Conservation (phyloP, 2,797 vertebrate genomes). For the Malurus splendens region DNA sequence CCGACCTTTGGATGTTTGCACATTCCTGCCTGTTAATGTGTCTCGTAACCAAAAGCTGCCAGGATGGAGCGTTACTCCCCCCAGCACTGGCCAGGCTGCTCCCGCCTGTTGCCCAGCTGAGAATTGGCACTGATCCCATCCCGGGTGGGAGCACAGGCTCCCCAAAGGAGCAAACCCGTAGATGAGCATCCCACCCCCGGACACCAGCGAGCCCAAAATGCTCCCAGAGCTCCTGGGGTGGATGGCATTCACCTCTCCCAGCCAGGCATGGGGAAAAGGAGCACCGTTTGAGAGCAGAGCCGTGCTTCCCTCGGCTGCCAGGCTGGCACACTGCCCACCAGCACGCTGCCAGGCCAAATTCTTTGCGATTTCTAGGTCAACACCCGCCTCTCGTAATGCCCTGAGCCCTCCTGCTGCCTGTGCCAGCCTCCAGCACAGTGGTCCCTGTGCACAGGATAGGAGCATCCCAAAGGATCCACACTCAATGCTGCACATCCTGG, state of each 20-base stretch:
- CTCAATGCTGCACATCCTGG: accelerated
- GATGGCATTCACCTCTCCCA: neutral
- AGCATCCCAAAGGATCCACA: neutral
- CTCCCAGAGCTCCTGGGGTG: neutral
- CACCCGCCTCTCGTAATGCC: neutral
- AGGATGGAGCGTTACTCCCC: slow-evolving; percentile 58
- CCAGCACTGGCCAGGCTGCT: slow-evolving; percentile 4
- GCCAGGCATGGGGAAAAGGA: neutral
- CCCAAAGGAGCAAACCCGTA: neutral
- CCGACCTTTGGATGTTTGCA: slow-evolving; percentile 60
- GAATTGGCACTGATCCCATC: accelerated
- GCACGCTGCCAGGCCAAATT: neutral
- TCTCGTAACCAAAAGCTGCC: slow-evolving; percentile 64
- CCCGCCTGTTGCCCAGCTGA: neutral
- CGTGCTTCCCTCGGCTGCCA: neutral
- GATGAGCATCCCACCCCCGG: accelerated
- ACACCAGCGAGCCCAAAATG: neutral
- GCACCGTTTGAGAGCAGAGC: accelerated
- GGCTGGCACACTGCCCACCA: neutral
- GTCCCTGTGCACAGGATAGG: neutral
- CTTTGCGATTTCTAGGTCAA: slow-evolving; percentile 44
- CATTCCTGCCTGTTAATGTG: slow-evolving; percentile 79
- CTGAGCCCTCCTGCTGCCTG: neutral
- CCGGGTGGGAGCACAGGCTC: accelerated
- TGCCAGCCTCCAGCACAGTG: neutral